Percentiles rank a stretch among this genome's conserved stretches.
Evolutionary conservation across 1,140 invertebrate species (phyloP).

Genomic region (Anoplophora glabripennis): DNA sequence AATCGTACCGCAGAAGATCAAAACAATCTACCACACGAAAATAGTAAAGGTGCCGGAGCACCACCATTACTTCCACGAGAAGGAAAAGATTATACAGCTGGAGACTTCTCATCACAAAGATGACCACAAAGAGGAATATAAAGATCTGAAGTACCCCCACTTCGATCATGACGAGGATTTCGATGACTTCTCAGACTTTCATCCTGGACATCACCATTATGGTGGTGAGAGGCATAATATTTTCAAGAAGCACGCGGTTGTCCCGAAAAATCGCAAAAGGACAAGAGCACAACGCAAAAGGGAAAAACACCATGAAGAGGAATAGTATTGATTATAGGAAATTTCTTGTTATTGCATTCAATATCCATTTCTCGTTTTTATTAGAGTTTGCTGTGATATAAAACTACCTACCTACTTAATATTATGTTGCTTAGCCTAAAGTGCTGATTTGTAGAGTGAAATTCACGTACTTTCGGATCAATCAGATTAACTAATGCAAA

Average conservation of each 20-base stretch:
- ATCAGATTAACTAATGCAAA: too few relatives aligned
- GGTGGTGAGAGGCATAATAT: conserved; percentile 12
- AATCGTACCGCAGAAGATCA: conserved; percentile 42
- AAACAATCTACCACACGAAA: conserved; percentile 45
- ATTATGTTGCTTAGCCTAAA: too few relatives aligned
- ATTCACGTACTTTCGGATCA: too few relatives aligned
- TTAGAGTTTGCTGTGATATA: too few relatives aligned
- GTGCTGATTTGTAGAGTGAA: too few relatives aligned
- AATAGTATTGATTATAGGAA: too few relatives aligned
- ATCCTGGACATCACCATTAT: conserved; percentile 1
- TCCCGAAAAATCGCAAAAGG: background rate
- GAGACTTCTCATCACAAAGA: background rate
- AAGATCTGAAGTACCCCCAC: background rate
- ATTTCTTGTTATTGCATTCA: too few relatives aligned
- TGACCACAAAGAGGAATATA: conserved; percentile 21
- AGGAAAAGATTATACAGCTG: conserved; percentile 31
- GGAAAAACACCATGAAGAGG: too few relatives aligned
- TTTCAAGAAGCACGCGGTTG: conserved; percentile 19
- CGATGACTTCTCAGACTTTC: background rate
- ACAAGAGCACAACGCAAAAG: background rate
- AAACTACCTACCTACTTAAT: too few relatives aligned
- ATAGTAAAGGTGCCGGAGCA: conserved; percentile 44
- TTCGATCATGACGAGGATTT: conserved; percentile 15
- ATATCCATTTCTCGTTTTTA: too few relatives aligned
- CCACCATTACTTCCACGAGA: conserved; percentile 45